phyloP scores from a whole-genome alignment of 2,797 vertebrate species.

The Gorsachius magnificus region DNA sequence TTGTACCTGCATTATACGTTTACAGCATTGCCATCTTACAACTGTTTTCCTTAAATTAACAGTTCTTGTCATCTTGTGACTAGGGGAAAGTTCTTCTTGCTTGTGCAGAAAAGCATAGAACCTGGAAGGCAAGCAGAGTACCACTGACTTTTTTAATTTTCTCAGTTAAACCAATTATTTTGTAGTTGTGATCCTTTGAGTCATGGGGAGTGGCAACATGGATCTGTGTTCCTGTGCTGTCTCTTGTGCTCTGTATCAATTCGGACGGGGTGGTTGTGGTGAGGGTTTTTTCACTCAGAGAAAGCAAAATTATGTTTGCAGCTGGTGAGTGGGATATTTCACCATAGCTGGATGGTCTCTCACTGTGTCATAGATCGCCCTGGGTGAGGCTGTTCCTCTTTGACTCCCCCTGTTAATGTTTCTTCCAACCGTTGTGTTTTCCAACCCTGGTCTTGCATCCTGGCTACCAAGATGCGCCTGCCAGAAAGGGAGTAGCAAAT shows the following conservation, averaged over 20 bases:
- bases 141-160: neutral
- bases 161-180: neutral
- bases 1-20: neutral
- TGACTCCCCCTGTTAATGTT: neutral
- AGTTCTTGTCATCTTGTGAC: neutral
- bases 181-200: neutral
- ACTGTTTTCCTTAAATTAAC: neutral
- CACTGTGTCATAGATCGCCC: neutral
- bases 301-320: constrained; percentile 17
- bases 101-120: neutral
- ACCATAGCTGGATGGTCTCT: constrained; percentile 52
- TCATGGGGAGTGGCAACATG: neutral
- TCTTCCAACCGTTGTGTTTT: constrained; percentile 41
- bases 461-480: neutral
- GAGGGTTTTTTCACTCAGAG: neutral
- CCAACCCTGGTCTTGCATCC: constrained; percentile 5
- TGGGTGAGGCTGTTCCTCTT: constrained; percentile 46
- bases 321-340: constrained; percentile 25
- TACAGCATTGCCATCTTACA: neutral
- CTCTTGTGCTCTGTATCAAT: neutral
- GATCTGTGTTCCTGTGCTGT: neutral
- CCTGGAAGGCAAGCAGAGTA: neutral
- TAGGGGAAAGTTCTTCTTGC: neutral
- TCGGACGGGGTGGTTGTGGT: neutral
- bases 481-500: constrained; percentile 43